phyloP scores from a whole-genome alignment of 2,797 vertebrate genomes.

The Micropoecilia bifurca region DNA sequence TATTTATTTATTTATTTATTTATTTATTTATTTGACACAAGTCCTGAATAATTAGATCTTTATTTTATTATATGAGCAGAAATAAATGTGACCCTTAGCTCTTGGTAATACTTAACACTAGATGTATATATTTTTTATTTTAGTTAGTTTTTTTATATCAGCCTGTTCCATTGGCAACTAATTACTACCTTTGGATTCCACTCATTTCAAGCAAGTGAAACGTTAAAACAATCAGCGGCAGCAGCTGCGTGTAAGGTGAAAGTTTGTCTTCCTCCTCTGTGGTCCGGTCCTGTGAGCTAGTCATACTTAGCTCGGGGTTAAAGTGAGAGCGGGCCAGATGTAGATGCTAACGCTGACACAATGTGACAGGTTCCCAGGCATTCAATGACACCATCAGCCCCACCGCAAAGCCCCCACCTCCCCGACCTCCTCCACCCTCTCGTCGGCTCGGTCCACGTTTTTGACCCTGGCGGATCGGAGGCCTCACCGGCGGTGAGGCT shows the following conservation, averaged over 20 bases:
- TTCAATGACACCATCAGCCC: slow-evolving; percentile 75
- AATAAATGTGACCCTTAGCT: background rate
- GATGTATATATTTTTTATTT: background rate
- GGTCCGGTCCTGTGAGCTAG: slow-evolving; percentile 68
- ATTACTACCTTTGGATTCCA: background rate
- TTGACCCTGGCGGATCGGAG: slow-evolving; percentile 73
- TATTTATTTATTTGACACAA: background rate
- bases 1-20: background rate
- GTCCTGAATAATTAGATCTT: background rate
- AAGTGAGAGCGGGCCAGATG: slow-evolving; percentile 73
- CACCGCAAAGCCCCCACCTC: slow-evolving; percentile 25
- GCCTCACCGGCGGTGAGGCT: slow-evolving; percentile 62
- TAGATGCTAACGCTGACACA: slow-evolving; percentile 76
- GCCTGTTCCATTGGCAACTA: background rate
- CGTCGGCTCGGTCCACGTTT: slow-evolving; percentile 68
- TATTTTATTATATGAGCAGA: background rate
- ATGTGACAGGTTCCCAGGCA: slow-evolving; percentile 84
- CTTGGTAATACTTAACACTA: background rate
- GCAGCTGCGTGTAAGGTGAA: slow-evolving; percentile 50
- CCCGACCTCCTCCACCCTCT: slow-evolving; percentile 36
- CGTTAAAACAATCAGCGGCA: background rate
- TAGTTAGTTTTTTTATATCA: background rate
- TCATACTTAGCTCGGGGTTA: slow-evolving; percentile 70
- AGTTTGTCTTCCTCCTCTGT: slow-evolving; percentile 49
- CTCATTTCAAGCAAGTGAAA: background rate